Evolutionary conservation across 2,888 invertebrate genomes (phyloP), one percentile per base, ranked within the genome.

Genomic region (Alloscopus bannaensis): DNA sequence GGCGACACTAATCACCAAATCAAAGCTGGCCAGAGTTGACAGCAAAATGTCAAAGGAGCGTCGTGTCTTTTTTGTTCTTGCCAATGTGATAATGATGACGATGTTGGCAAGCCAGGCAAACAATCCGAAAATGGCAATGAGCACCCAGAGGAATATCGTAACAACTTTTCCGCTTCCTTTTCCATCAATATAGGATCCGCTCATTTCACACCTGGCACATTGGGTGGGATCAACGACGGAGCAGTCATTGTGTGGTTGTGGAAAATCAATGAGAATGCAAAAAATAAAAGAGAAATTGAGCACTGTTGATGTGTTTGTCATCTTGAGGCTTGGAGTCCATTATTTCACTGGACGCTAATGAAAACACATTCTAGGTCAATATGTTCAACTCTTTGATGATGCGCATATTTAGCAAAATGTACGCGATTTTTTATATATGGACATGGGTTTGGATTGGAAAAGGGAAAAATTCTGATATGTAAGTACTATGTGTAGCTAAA

Each of bases 41-140:
- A 55, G 55, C 8, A 26, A 55, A 22, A 55, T 55, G 55, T 55
- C 55, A n/a, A 55, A 55, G 20, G 22, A 4, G 4, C 24, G 13
- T 22, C 26, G 3, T 6, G 8, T 26, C 55, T 55, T 55, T n/a
- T 55, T 55, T n/a, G n/a, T n/a, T 24, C n/a, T 55, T 4, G 22
- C 55, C 22, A 55, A 55, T 6, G 24, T 55, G 3, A 22, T 4
- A n/a, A 55, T 55, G 24, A 55, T 55, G 4, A 55, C 13, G 8
- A 26, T 13, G 26, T 55, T 55, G 8, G 55, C n/a, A n/a, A 55
- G 2, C 3, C 13, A 6, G 4, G 22, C 55, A 55, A 55, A 55
- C 22, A n/a, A 3, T 13, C 22, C 55, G 3, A 55, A n/a, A 11
- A 55, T 3, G 4, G n/a, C 22, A 6, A 26, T 55, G 6, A 55